phyloP scores from a whole-genome alignment of 2,797 vertebrate species.

The Luscinia luscinia region DNA sequence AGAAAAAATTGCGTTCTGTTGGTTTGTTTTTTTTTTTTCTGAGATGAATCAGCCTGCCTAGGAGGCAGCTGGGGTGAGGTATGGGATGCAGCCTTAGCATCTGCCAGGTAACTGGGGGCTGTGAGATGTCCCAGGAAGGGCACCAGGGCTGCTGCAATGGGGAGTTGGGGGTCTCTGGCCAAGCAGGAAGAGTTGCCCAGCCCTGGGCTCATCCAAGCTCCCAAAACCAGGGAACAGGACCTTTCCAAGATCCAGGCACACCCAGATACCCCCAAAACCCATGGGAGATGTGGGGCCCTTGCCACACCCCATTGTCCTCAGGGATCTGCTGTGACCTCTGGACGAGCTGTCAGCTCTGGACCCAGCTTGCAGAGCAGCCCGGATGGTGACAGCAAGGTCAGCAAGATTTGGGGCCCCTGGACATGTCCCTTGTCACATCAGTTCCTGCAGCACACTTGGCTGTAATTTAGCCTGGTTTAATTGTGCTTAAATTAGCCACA shows the following conservation, averaged over 20 bases:
- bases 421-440: not conserved
- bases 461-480: conserved; percentile 53
- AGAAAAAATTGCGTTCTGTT: not conserved
- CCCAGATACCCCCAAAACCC: fast-evolving
- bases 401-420: not conserved
- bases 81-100: not conserved
- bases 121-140: not conserved
- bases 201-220: not conserved
- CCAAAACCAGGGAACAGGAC: fast-evolving
- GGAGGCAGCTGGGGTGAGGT: not conserved
- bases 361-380: not conserved
- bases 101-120: not conserved
- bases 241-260: fast-evolving
- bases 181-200: not conserved
- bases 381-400: not conserved
- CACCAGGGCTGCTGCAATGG: not conserved
- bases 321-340: not conserved
- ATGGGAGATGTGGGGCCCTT: fast-evolving
- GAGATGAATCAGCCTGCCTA: not conserved
- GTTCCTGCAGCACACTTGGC: not conserved
- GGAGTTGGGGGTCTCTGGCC: fast-evolving
- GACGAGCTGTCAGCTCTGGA: not conserved
- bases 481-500: conserved; percentile 61
- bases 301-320: fast-evolving
- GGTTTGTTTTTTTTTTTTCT: too few relatives aligned